Percentiles rank a stretch among this genome's conserved stretches.
These are phyloP conservation scores for Brachyhypopomus gauderio DNA, from an alignment of 2,113 vertebrate species.

Conservation along the genomic window DNA sequence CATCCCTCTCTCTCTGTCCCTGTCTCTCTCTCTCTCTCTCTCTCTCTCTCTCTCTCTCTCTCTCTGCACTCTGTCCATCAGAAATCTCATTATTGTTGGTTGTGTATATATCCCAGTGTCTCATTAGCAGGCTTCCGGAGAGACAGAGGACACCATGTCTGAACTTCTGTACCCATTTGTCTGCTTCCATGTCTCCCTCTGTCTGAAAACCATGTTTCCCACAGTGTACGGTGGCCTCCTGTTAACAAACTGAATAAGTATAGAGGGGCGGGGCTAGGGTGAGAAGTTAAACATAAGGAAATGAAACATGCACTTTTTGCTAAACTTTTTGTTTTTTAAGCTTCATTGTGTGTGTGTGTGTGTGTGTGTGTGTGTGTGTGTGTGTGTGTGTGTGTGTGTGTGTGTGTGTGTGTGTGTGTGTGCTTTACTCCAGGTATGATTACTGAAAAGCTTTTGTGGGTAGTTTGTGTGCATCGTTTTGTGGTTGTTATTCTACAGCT, in stretches of 20 bases:
- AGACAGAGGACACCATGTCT: slow-evolving; percentile 74
- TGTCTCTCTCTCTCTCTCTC: slow-evolving; percentile 9
- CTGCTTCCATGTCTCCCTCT: slow-evolving; percentile 55
- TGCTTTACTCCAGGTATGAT: too few species aligned
- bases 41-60: slow-evolving; percentile 20
- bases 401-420: too few species aligned
- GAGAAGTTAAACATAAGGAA: slow-evolving; percentile 36
- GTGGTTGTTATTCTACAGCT: too few species aligned
- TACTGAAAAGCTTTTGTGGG: too few species aligned
- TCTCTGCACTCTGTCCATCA: slow-evolving; percentile 68
- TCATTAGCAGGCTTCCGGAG: slow-evolving; percentile 74
- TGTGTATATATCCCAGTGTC: slow-evolving; percentile 78
- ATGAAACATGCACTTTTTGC: too few species aligned
- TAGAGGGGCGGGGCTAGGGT: slow-evolving; percentile 30
- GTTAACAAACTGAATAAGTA: slow-evolving; percentile 49
- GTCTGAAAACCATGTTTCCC: slow-evolving; percentile 42
- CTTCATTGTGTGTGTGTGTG: too few species aligned
- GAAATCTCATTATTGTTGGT: slow-evolving; percentile 76
- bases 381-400: too few species aligned
- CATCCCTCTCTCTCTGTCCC: slow-evolving; percentile 1
- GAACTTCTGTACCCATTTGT: slow-evolving; percentile 72
- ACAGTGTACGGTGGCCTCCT: slow-evolving; percentile 43
- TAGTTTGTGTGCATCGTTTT: too few species aligned
- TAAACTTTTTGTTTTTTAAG: too few species aligned
- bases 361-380: too few species aligned